Evolutionary conservation across 2,797 vertebrate genomes (phyloP).

Genomic region (Hyperoplus lanceolatus): DNA sequence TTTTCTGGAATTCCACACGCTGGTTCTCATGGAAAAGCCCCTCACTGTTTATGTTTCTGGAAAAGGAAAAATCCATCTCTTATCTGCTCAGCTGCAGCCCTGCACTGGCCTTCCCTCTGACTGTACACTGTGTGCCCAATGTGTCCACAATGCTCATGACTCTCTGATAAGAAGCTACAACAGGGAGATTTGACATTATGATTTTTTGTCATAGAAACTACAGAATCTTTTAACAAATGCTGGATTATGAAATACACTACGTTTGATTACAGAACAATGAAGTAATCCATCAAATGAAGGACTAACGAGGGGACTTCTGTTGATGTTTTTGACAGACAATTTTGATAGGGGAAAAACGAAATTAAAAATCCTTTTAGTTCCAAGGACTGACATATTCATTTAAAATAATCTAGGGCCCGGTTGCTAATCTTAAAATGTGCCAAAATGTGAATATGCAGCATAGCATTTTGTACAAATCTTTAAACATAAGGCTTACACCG

Average conservation of each 20-base stretch:
- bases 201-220: background rate
- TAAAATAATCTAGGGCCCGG: too few species aligned
- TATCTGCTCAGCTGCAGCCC: conserved; percentile 52
- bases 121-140: background rate
- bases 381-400: background rate
- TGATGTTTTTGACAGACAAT: too few species aligned
- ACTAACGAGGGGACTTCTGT: background rate
- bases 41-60: conserved; percentile 66
- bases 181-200: background rate
- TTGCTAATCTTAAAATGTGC: too few species aligned
- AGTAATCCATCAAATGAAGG: background rate
- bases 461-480: too few species aligned
- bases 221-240: background rate
- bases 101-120: conserved; percentile 19
- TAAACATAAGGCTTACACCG: too few species aligned
- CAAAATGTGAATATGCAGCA: too few species aligned
- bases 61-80: conserved; percentile 67
- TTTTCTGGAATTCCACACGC: conserved; percentile 67
- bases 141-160: conserved; percentile 8
- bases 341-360: background rate
- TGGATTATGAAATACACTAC: too few species aligned
- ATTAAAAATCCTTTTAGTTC: background rate
- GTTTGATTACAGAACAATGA: background rate
- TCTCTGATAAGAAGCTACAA: background rate
- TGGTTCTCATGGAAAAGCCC: conserved; percentile 57